Evolutionary conservation across 1,140 invertebrate species (phyloP).

Genomic region (Rhyzopertha dominica): DNA sequence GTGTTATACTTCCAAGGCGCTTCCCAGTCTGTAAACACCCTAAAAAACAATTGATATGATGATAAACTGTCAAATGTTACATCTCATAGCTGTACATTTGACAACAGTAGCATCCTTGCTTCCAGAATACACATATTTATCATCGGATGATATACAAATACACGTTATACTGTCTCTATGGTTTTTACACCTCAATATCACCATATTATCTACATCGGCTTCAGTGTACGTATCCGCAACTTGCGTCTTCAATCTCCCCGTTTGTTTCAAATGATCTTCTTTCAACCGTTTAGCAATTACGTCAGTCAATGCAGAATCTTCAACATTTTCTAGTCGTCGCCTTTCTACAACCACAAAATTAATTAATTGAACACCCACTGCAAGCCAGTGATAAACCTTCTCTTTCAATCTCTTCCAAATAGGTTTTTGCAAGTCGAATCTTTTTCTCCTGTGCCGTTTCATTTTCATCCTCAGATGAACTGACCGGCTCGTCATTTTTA

Average conservation of each 20-base stretch:
- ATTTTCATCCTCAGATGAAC: constrained; percentile 62
- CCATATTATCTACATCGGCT: constrained; percentile 48
- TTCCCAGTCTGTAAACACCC: constrained; percentile 53
- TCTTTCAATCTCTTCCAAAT: constrained; percentile 78
- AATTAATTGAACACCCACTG: constrained; percentile 12
- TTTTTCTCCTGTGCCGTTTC: constrained; percentile 87
- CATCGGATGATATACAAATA: constrained; percentile 71
- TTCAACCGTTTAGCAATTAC: constrained; percentile 67
- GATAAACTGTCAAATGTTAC: neutral
- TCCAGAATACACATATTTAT: constrained; percentile 70
- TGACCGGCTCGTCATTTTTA: constrained; percentile 48
- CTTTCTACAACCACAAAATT: constrained; percentile 19
- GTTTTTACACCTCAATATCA: constrained; percentile 60
- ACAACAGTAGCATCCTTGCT: constrained; percentile 85
- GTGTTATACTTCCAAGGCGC: constrained; percentile 53
- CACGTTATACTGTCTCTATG: constrained; percentile 79
- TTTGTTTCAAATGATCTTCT: constrained; percentile 80
- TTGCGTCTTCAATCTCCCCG: constrained; percentile 67
- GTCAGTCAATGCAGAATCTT: constrained; percentile 61
- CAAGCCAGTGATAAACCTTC: constrained; percentile 62
- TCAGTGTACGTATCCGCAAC: constrained; percentile 64
- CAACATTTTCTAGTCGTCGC: constrained; percentile 17
- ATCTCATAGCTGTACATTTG: constrained; percentile 63
- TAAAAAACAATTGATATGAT: constrained; percentile 27
- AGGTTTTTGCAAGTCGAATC: constrained; percentile 80